Base-by-base conservation (phyloP, 2,797 vertebrate species). In the Myotis vivesi region DNA sequence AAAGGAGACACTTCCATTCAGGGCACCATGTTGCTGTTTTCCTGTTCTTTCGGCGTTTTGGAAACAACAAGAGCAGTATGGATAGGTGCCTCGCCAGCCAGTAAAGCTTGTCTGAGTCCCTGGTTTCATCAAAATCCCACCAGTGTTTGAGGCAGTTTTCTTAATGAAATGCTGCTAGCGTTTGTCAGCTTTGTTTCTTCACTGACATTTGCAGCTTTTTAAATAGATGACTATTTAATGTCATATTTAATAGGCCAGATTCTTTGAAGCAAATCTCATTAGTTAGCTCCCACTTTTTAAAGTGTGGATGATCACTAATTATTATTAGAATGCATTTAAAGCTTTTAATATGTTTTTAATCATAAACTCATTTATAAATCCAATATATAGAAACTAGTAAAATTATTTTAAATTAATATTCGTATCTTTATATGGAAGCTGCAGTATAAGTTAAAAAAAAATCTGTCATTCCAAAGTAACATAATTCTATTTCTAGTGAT, bases 141-240 rank as follows among this genome's bases (percentile, higher is more conserved):
- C 77, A 68, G 71, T 46, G 51, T 87, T 72, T 44, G 36, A 73
- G 38, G 84, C 22, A 69, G 17, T 77, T 93, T 92, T 75, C 89
- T 84, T 89, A 68, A n/a, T 76, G 53, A 91, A 92, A 75, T 57
- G 17, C 22, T 95, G n/a, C 68, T 84, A 75, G 53, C 76, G 36
- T 94, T 66, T 81, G 76, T 81, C 1, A 69, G 81, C 89, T 96
- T 92, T 95, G 89, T 95, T 91, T 81, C 91, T 91, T 87, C 83
- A 55, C 9, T 94, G 91, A 82, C 95, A 95, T 97, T 95, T 96
- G 23, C 68, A 87, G 93, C 81, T 95, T 96, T 97, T 95, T 25
- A 89, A 93, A 94, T 75, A 92, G 93, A 95, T 96, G 92, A 94
- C 88, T 96, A 87, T 89, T 95, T 97, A 96, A 95, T 95, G 62